Evolutionary conservation across 2,797 vertebrate species (phyloP), one percentile per base, ranked within the genome.

Genomic region (Thripadectes ignobilis): DNA sequence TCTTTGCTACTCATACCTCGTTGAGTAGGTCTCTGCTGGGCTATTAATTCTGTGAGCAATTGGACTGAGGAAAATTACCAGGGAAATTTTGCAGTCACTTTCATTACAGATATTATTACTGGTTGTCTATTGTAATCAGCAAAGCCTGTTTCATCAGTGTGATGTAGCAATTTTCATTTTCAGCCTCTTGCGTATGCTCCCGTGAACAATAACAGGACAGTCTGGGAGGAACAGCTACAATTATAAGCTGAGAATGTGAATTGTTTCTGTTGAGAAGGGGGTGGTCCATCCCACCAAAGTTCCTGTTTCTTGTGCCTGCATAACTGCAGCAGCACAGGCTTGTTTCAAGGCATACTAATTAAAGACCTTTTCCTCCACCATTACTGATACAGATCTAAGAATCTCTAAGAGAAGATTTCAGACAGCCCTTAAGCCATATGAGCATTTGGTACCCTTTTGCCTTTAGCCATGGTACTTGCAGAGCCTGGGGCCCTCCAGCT

Each of bases 21-120:
- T 2, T 14, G 46, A 83, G 66, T 23, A 34, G 65, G 39, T 72
- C 54, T 88, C 91, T 88, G 38, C 87, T 68, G 61, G 57, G 68
- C 89, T 87, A 34, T 91, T 89, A 72, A 89, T 93, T 93, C 61
- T 62, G 34, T 0, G 2, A 88, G 82, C 89, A 92, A 78, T 74
- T 93, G 84, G 61, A 46, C 75, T 78, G 69, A 74, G 75, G 89
- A 92, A 89, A 96, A 96, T 89, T 83, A 89, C 87, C 58, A 66
- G 61, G 68, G 87, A 89, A 77, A 93, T 92, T 85, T 38, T 83
- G 78, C 85, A 93, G 79, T 78, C 66, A 36, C 65, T 95, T 89
- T 79, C 92, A 91, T 94, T 89, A 92, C n/a, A 63, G 88, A 65
- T 68, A 87, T 72, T 65, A 91, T 93, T 83, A 19, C 65, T 58